Evolutionary conservation across 2,888 invertebrate genomes (phyloP).

Genomic region (Sussaba pulchella): DNA sequence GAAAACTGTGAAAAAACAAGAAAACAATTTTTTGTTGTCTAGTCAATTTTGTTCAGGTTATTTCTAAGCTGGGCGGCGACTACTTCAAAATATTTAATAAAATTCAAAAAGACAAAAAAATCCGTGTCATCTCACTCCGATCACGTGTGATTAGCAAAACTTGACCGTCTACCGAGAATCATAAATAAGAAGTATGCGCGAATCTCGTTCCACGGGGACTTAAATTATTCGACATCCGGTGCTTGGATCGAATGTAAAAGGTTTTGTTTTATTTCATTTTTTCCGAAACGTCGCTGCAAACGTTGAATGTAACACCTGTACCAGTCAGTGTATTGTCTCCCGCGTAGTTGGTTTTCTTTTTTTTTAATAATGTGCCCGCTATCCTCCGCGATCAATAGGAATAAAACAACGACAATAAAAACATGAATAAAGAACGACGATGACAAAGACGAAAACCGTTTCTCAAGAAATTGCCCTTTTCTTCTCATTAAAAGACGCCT

Average conservation of each 20-base stretch:
- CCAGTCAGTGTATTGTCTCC: too few relatives aligned
- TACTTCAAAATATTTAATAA: too few relatives aligned
- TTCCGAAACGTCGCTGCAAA: too few relatives aligned
- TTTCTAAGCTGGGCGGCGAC: too few relatives aligned
- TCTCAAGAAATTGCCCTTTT: neutral
- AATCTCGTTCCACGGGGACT: conserved; percentile 60
- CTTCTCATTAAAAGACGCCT: neutral
- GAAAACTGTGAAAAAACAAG: too few relatives aligned
- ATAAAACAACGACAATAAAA: too few relatives aligned
- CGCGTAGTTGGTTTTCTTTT: too few relatives aligned
- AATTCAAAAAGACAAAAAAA: too few relatives aligned
- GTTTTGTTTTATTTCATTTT: neutral
- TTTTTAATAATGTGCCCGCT: too few relatives aligned
- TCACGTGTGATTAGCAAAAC: conserved; percentile 18
- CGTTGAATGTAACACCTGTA: too few relatives aligned
- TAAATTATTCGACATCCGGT: conserved; percentile 59
- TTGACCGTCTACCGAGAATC: conserved; percentile 5
- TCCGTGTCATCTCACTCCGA: neutral
- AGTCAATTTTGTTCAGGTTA: too few relatives aligned
- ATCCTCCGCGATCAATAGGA: neutral
- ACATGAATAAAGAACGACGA: neutral
- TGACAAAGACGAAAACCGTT: neutral
- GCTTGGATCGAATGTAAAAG: conserved; percentile 16
- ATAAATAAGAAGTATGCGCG: conserved; percentile 54
- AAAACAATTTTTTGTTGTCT: too few relatives aligned